These are phyloP conservation scores for Noctua janthe DNA, from an alignment of 2,888 invertebrate genomes.

Conservation along the genomic window DNA sequence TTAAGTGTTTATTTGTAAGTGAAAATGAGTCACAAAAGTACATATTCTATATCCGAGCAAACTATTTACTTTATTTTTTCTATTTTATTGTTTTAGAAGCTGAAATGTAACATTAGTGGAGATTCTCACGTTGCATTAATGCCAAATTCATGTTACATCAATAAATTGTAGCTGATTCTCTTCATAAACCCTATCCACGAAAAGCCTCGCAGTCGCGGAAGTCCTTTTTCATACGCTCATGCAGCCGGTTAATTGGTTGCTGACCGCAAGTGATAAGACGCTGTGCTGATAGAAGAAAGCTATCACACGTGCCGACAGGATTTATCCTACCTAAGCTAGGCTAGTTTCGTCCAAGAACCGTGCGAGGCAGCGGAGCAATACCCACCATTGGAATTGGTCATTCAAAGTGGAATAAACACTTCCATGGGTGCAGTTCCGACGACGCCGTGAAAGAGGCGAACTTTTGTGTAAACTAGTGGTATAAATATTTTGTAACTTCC, in stretches of 20 bases:
- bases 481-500: background rate
- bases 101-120: conserved; percentile 10
- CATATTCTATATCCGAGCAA: background rate
- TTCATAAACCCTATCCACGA: background rate
- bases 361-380: background rate
- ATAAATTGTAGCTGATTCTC: background rate
- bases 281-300: background rate
- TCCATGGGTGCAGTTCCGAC: background rate
- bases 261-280: background rate
- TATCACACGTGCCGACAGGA: background rate
- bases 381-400: background rate
- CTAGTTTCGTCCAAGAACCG: background rate
- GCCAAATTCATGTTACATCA: background rate
- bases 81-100: background rate
- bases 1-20: background rate
- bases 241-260: background rate
- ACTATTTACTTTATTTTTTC: background rate
- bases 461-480: background rate
- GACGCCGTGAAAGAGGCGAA: background rate
- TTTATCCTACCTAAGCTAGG: background rate
- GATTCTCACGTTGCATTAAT: background rate
- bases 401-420: background rate
- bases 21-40: background rate
- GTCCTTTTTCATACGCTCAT: background rate
- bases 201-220: background rate